Evolutionary conservation across 2,888 invertebrate species (phyloP), one percentile per base, ranked within the genome.

Genomic region (Heteromurus nitidus): DNA sequence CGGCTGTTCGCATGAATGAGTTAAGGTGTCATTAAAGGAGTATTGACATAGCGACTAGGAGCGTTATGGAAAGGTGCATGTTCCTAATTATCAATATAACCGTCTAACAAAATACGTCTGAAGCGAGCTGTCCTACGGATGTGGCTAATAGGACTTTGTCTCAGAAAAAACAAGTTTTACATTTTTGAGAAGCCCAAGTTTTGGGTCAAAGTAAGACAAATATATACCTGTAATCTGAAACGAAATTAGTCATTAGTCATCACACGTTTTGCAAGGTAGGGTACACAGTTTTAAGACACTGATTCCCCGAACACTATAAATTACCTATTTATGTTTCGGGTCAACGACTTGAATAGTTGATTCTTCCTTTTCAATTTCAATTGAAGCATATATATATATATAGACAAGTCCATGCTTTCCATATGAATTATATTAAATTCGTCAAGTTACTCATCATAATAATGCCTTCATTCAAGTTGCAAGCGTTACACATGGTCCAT

Each of bases 321-420:
- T 13, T 9, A 36, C 7, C 5, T 13, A 36, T 5, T 20, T n/a
- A 47, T 11, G 7, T n/a, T 13, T 3, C 47, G 30, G 75, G 75
- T 67, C 75, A 75, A 75, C 18, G 75, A 75, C 75, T 75, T 67
- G 24, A 67, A 60, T 22, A 55, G 47, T 36, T 36, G 13, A 67
- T 65, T 75, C 68, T 68, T 68, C 68, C 67, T 44, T 68, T 75
- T 68, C 30, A 75, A 75, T 68, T 68, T 75, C 67, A 58, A 60
- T 75, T 68, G 44, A 75, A 75, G 24, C 67, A 75, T 75, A 44
- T 58, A 75, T 31, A 44, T 50, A 44, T 73, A 47, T 28, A 11
- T 24, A 24, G 18, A 26, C 44, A 44, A n/a, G 42, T 65, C 24
- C 65, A 44, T 44, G n/a, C 24, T 73, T 62, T 31, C 31, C 26